phyloP scores from a whole-genome alignment of 2,888 invertebrate species.

The Dryadula phaetusa region DNA sequence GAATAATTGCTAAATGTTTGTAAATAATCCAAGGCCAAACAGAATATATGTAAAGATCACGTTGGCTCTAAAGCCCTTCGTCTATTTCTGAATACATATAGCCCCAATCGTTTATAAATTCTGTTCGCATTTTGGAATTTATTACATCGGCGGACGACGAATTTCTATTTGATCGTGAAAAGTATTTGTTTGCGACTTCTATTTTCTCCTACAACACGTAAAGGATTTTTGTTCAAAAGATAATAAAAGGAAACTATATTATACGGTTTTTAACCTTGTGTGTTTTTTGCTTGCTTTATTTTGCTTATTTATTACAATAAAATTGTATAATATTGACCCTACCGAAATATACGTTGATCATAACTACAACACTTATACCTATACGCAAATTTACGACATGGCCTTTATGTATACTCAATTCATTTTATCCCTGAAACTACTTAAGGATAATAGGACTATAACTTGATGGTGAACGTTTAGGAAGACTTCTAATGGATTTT shows the following conservation, averaged over 20 bases:
- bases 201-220: neutral
- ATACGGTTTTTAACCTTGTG: too few relatives aligned
- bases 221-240: neutral
- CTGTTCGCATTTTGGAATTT: constrained; percentile 27
- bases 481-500: constrained; percentile 23
- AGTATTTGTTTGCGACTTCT: neutral
- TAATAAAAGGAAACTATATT: neutral
- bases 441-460: constrained; percentile 22
- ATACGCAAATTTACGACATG: constrained; percentile 16
- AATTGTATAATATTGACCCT: neutral
- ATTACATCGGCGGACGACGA: constrained; percentile 18
- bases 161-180: constrained; percentile 19
- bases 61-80: constrained; percentile 51
- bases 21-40: constrained; percentile 66
- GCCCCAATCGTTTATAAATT: constrained; percentile 32
- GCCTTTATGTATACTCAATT: constrained; percentile 35
- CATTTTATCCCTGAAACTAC: constrained; percentile 28
- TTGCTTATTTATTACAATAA: too few relatives aligned
- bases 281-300: too few relatives aligned
- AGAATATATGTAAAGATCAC: constrained; percentile 56
- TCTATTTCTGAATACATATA: constrained; percentile 35
- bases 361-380: neutral
- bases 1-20: constrained; percentile 51
- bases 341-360: neutral
- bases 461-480: constrained; percentile 26